Percentiles rank a stretch among this genome's conserved stretches.
Conservation (phyloP, 2,113 vertebrate species). For the Scomber scombrus region DNA sequence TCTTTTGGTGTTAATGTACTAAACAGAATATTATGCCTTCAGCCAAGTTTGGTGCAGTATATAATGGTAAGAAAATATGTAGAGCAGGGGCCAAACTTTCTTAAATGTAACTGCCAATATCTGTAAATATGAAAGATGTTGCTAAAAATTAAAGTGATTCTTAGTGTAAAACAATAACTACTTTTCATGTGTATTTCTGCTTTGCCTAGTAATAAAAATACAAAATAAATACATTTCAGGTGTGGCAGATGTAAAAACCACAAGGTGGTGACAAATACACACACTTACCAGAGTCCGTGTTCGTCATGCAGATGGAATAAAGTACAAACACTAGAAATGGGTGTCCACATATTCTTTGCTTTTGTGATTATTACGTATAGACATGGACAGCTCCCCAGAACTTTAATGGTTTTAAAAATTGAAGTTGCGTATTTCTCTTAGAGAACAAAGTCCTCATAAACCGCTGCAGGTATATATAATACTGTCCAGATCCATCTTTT, state of each 20-base stretch:
- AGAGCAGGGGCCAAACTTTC: background rate
- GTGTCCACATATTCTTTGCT: no score
- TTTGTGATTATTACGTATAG: no score
- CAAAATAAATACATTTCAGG: background rate
- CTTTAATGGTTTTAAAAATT: no score
- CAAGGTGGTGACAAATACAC: conserved; percentile 51
- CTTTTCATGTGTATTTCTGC: background rate
- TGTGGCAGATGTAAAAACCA: background rate
- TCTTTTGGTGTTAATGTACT: background rate
- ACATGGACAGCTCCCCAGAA: no score
- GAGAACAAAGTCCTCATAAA: no score
- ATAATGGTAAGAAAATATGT: background rate
- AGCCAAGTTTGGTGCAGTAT: background rate
- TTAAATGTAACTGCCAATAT: conserved; percentile 10
- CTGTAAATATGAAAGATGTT: conserved; percentile 14
- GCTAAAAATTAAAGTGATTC: conserved; percentile 32
- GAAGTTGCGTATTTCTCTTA: no score
- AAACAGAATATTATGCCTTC: background rate
- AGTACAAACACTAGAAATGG: no score
- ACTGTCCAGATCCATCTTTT: no score
- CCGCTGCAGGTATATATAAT: no score
- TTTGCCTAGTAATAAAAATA: background rate
- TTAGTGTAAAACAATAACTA: background rate
- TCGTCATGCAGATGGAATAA: background rate
- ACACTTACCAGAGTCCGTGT: background rate